These are phyloP conservation scores for Stomatorhinus ivindoensis DNA, from an alignment of 2,113 vertebrate species.

Conservation along the genomic window DNA sequence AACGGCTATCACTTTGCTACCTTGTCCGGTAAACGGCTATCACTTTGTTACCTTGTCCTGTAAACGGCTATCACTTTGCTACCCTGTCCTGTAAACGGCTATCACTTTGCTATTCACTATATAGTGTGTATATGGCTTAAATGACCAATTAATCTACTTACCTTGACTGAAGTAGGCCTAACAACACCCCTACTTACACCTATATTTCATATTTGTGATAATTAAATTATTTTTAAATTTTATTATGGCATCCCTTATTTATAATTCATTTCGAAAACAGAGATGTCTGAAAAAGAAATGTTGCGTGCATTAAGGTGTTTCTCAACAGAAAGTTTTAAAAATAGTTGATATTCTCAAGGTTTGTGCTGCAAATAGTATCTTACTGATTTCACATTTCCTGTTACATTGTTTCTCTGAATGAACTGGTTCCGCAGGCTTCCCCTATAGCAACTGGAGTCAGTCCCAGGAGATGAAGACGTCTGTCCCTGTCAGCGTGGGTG, in stretches of 20 bases:
- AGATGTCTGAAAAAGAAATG: not conserved
- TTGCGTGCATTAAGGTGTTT: not conserved
- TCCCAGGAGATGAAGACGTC: conserved; percentile 69
- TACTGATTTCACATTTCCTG: conserved; percentile 50
- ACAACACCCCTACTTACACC: not conserved
- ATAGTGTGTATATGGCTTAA: too few species aligned
- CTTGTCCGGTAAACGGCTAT: too few species aligned
- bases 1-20: too few species aligned
- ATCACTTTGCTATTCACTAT: too few species aligned
- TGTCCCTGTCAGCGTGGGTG: conserved; percentile 60
- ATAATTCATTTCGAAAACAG: not conserved
- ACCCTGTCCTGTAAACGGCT: too few species aligned
- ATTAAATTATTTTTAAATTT: not conserved
- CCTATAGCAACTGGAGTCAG: conserved; percentile 60
- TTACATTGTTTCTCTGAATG: conserved; percentile 51
- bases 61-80: too few species aligned
- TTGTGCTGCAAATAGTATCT: conserved; percentile 24
- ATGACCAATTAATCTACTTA: too few species aligned
- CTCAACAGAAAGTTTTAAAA: not conserved
- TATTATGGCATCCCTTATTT: not conserved
- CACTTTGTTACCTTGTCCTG: too few species aligned
- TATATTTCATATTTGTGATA: not conserved
- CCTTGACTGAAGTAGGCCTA: not conserved
- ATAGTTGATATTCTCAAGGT: not conserved
- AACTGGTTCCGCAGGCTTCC: conserved; percentile 69